Evolutionary conservation across 2,888 invertebrate genomes (phyloP).

Genomic region (Allygus modestus): DNA sequence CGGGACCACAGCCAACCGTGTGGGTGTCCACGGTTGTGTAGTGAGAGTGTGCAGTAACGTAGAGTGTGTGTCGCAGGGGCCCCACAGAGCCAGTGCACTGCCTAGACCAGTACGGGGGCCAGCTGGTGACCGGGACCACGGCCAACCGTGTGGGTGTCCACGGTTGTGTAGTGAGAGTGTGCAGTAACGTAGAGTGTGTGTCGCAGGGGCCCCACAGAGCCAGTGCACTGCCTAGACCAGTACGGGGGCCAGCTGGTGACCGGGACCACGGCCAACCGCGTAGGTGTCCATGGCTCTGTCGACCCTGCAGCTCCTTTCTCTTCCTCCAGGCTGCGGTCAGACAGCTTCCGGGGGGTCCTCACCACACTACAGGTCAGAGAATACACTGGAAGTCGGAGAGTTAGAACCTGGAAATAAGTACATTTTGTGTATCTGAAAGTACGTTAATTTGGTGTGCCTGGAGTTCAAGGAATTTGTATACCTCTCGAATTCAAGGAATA

Average conservation of each 20-base stretch:
- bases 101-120: slow-evolving; percentile 86
- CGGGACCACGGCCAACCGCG: slow-evolving; percentile 95
- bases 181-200: not conserved
- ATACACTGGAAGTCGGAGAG: too few species aligned
- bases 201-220: slow-evolving; percentile 91
- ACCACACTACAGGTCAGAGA: slow-evolving; percentile 83
- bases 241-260: slow-evolving; percentile 91
- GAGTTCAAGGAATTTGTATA: too few species aligned
- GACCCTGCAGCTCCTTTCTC: slow-evolving; percentile 87
- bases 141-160: slow-evolving; percentile 95
- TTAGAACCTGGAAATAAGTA: too few species aligned
- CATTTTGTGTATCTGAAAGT: too few species aligned
- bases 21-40: slow-evolving; percentile 83
- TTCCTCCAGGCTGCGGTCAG: slow-evolving; percentile 90
- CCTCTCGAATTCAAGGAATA: too few species aligned
- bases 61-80: slow-evolving; percentile 79
- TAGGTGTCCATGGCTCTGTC: slow-evolving; percentile 89
- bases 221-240: slow-evolving; percentile 91
- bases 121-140: slow-evolving; percentile 94
- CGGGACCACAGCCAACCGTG: slow-evolving; percentile 95
- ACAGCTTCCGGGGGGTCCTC: slow-evolving; percentile 93
- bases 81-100: slow-evolving; percentile 96
- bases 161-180: slow-evolving; percentile 64
- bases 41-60: not conserved
- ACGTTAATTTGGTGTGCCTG: too few species aligned